These are phyloP conservation scores for Sciaenops ocellatus DNA, from an alignment of 2,797 vertebrate species.

Conservation along the genomic window DNA sequence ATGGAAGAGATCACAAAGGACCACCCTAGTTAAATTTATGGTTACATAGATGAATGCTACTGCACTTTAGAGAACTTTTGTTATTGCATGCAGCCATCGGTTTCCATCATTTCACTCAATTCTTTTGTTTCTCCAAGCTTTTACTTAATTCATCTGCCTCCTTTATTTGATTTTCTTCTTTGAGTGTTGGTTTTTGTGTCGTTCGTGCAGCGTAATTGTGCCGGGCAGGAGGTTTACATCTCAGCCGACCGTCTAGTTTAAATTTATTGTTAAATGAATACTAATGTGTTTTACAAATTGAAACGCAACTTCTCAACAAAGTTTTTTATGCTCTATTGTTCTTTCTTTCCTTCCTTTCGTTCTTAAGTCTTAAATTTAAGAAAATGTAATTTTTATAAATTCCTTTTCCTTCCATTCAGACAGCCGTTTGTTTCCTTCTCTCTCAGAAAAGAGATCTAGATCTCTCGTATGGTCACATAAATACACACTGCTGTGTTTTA, in stretches of 20 bases:
- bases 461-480: not conserved
- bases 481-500: not conserved
- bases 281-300: not conserved
- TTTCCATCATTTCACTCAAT: conserved; percentile 5
- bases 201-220: not conserved
- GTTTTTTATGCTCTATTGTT: too few relatives aligned
- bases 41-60: not conserved
- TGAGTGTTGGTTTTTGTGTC: not conserved
- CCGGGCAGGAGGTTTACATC: too few relatives aligned
- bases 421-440: not conserved
- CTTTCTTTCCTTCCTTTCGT: not conserved
- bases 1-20: not conserved
- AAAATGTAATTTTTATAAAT: too few relatives aligned
- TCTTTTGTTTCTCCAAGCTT: not conserved
- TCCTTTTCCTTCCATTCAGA: not conserved
- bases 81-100: not conserved
- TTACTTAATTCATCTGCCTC: not conserved
- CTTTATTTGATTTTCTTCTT: not conserved
- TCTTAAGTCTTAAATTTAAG: too few relatives aligned
- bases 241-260: not conserved
- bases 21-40: not conserved
- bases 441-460: not conserved
- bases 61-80: not conserved
- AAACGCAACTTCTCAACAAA: not conserved
- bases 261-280: not conserved